Conservation (phyloP, 1,140 invertebrate species). For the Formica exsecta region DNA sequence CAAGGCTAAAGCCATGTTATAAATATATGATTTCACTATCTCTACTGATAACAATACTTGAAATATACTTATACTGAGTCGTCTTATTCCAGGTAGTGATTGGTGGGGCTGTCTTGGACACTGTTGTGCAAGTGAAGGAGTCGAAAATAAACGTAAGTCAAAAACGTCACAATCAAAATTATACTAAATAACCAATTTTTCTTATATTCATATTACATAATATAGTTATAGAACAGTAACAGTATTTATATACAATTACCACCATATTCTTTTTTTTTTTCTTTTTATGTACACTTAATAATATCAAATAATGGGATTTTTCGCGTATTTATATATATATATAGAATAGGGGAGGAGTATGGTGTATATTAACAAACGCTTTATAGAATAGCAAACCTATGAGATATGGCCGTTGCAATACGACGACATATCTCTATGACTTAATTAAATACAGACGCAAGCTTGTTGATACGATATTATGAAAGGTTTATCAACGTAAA, state of each 20-base stretch:
- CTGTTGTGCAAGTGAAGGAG: conserved; percentile 89
- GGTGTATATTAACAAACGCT: conserved; percentile 66
- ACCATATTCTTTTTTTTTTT: conserved; percentile 73
- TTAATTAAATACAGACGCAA: conserved; percentile 49
- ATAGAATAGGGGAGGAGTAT: conserved; percentile 73
- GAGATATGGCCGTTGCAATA: conserved; percentile 20
- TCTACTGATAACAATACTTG: not conserved
- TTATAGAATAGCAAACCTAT: conserved; percentile 61
- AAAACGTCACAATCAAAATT: conserved; percentile 77
- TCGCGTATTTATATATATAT: conserved; percentile 29
- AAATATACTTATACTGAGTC: not conserved
- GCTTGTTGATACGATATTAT: conserved; percentile 43
- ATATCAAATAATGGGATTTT: conserved; percentile 73
- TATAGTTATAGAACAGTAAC: conserved; percentile 81
- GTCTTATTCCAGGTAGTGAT: conserved; percentile 90
- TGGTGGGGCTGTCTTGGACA: conserved; percentile 93
- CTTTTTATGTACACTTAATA: conserved; percentile 83
- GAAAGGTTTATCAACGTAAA: conserved; percentile 48
- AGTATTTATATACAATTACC: conserved; percentile 83
- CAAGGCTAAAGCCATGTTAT: not conserved
- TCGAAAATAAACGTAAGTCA: conserved; percentile 90
- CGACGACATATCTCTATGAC: conserved; percentile 15
- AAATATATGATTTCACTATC: not conserved
- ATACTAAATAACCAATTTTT: conserved; percentile 85
- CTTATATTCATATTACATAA: conserved; percentile 83